Base-by-base conservation (phyloP, 2,113 vertebrate species). In the Catharus minimus region DNA sequence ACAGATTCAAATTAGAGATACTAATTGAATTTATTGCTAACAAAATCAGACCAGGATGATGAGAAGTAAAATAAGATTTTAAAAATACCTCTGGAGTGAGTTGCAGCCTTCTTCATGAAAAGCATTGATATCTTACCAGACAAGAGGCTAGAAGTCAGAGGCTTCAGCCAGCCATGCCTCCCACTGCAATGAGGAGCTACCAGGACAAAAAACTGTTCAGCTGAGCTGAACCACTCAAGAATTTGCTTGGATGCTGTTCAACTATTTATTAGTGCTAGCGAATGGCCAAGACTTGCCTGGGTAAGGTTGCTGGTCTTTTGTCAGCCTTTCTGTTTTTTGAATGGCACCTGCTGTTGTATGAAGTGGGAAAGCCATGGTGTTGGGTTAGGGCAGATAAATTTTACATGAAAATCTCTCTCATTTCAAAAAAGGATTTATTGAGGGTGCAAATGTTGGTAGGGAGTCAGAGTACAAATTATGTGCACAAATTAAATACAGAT, bases 381-480 rank as follows among this genome's bases (percentile, higher is more conserved):
- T 33, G 20, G 13, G 5, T 73, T 67, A 24, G 17, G 47, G 32
- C 10, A 46, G 30, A 27, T 32, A 43, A 15, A 41, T 74, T 60
- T 69, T 30, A 21, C 21, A 28, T 17, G 10, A 49, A 81, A 57
- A 28, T 38, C 5, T 18, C n/a, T 30, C n/a, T 52, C 7, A 50
- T 38, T 61, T 36, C 1, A 23, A 26, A 61, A 44, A 2, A 3
- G 0, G 8, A 38, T 66, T 76, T 81, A 6, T 60, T 75, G 2
- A 2, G 6, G 24, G 5, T 43, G 10, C 15, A 73, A 39, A 73
- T 5, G 3, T 10, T 47, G 13, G 3, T 57, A n/a, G 26, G 11
- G 49, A 47, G 4, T 8, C n/a, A 47, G 36, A 50, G 7, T 17
- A 57, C 10, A 75, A 71, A 47, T 0, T 0, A 1, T n/a, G 14